A percentile compares a stretch with the other conserved stretches of the same genome.
Evolutionary conservation across 2,797 vertebrate genomes (phyloP).

Genomic region (Syndactyla subalaris): DNA sequence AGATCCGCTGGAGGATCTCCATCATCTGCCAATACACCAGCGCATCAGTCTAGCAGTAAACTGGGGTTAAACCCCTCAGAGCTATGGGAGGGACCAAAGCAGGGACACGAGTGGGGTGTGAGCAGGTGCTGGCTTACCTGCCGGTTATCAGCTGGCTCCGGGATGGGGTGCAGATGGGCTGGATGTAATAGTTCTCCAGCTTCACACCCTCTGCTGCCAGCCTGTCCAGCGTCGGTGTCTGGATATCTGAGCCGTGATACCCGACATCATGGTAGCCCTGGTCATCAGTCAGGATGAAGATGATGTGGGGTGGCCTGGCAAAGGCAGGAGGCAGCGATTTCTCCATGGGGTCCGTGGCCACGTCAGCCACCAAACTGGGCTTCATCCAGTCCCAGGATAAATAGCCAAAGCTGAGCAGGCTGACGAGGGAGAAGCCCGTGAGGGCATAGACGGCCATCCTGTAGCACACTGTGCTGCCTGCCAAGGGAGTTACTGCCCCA

Average conservation of each 20-base stretch:
- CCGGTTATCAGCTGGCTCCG: slow-evolving; percentile 96
- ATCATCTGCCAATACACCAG: background rate
- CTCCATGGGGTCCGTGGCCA: slow-evolving; percentile 69
- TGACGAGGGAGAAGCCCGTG: slow-evolving; percentile 91
- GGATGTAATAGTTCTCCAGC: slow-evolving; percentile 97
- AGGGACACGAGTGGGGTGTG: fast-evolving
- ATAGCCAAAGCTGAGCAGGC: slow-evolving; percentile 93
- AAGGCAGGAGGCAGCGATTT: slow-evolving; percentile 43
- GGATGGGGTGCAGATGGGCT: slow-evolving; percentile 97
- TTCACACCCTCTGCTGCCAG: slow-evolving; percentile 94
- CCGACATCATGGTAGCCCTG: slow-evolving; percentile 97
- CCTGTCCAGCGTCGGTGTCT: slow-evolving; percentile 91
- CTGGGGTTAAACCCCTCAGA: background rate
- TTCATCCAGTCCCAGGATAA: slow-evolving; percentile 94
- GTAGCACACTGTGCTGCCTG: background rate
- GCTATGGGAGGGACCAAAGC: background rate
- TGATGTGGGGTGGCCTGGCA: slow-evolving; percentile 87
- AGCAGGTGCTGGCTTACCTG: slow-evolving; percentile 80
- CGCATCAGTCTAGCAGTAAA: fast-evolving
- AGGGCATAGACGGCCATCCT: slow-evolving; percentile 87
- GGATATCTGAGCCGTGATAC: slow-evolving; percentile 93
- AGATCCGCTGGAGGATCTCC: background rate
- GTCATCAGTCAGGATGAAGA: slow-evolving; percentile 97
- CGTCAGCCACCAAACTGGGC: slow-evolving; percentile 86
- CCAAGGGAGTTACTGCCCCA: background rate